Evolutionary conservation across 1,140 invertebrate genomes (phyloP).

Genomic region (Eueides isabella): DNA sequence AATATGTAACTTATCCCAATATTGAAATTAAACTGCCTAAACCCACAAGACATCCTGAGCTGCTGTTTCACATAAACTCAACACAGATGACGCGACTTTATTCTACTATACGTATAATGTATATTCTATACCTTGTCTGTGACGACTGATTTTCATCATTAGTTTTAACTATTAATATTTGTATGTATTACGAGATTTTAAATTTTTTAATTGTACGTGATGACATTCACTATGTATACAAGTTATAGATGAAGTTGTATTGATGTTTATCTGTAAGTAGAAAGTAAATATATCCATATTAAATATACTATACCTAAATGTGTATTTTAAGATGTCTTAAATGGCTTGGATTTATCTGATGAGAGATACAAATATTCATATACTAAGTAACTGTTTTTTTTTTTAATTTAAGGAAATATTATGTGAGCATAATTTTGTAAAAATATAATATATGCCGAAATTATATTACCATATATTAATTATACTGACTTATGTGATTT

Average conservation of each 20-base stretch:
- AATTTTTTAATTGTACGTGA: slow-evolving; percentile 72
- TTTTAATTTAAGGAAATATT: background rate
- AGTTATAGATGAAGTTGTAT: slow-evolving; percentile 61
- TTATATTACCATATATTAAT: background rate
- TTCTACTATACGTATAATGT: slow-evolving; percentile 29
- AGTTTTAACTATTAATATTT: slow-evolving; percentile 52
- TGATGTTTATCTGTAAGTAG: slow-evolving; percentile 64
- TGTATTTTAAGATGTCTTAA: slow-evolving; percentile 26
- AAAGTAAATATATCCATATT: slow-evolving; percentile 47
- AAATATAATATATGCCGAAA: background rate
- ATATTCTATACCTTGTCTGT: slow-evolving; percentile 57
- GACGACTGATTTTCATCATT: slow-evolving; percentile 77
- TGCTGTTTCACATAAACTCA: background rate
- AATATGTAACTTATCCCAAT: no score
- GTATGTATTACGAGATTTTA: slow-evolving; percentile 54
- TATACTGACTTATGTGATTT: background rate
- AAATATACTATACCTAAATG: slow-evolving; percentile 29
- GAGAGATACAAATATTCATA: background rate
- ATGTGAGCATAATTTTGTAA: background rate
- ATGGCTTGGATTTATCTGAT: slow-evolving; percentile 36
- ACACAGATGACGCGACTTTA: background rate
- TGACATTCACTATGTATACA: slow-evolving; percentile 73
- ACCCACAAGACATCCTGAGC: background rate
- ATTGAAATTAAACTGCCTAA: no score
- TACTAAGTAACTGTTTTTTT: background rate